Evolutionary conservation across 2,888 invertebrate genomes (phyloP).

Genomic region (Monochamus alternatus): DNA sequence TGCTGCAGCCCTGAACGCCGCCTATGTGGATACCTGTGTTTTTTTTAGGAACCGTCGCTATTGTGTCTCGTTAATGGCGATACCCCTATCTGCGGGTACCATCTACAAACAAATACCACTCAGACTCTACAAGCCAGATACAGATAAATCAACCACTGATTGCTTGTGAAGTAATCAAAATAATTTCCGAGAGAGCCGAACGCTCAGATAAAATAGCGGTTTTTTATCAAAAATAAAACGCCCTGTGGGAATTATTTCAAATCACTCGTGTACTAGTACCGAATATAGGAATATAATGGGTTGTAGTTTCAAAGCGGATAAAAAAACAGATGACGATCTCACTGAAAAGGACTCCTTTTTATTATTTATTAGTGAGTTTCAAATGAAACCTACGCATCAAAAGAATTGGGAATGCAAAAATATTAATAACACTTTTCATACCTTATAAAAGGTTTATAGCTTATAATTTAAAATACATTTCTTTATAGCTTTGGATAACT

Average conservation of each 20-base stretch:
- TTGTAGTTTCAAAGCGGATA: no score
- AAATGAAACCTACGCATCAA: no score
- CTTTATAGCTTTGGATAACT: no score
- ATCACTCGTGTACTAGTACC: neutral
- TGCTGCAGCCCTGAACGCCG: neutral
- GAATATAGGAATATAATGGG: neutral
- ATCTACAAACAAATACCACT: conserved; percentile 49
- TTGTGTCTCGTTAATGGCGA: conserved; percentile 56
- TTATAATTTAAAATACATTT: no score
- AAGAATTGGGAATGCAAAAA: no score
- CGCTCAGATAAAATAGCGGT: conserved; percentile 27
- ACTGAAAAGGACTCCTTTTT: no score
- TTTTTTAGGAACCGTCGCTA: conserved; percentile 48
- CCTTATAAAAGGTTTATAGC: no score
- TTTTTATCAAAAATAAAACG: conserved; percentile 13
- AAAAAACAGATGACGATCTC: no score
- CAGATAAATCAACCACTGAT: conserved; percentile 42
- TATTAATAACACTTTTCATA: no score
- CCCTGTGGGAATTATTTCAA: conserved; percentile 9
- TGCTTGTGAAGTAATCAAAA: conserved; percentile 39
- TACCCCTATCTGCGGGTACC: conserved; percentile 52
- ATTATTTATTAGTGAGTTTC: no score
- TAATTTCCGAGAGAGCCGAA: conserved; percentile 26
- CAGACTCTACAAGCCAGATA: conserved; percentile 32
- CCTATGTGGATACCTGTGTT: conserved; percentile 30